Evolutionary conservation across 2,888 invertebrate species (phyloP).

Genomic region (Sinotaia quadrata): DNA sequence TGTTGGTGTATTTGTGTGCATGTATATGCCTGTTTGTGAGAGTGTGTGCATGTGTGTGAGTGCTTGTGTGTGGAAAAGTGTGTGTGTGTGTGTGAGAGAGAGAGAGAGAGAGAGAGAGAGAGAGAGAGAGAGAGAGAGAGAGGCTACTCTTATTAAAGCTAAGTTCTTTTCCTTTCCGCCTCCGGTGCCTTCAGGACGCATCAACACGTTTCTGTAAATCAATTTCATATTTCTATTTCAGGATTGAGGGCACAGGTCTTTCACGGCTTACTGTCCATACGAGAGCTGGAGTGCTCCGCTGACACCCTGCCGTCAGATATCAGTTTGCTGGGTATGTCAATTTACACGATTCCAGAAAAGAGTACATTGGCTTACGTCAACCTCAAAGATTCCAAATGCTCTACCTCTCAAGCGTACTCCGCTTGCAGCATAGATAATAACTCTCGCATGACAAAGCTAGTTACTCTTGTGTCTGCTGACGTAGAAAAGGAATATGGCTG

Average conservation of each 20-base stretch:
- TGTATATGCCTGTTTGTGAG: not conserved
- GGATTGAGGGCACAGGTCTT: not conserved
- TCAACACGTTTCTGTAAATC: no score
- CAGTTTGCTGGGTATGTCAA: not conserved
- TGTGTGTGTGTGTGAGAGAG: not conserved
- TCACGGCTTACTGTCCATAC: not conserved
- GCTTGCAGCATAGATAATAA: not conserved
- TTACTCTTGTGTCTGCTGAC: not conserved
- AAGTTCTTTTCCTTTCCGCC: no score
- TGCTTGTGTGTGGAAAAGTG: not conserved
- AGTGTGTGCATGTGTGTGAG: not conserved
- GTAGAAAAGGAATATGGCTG: not conserved
- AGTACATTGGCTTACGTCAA: slow-evolving; percentile 1
- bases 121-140: not conserved
- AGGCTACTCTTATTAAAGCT: no score
- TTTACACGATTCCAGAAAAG: not conserved
- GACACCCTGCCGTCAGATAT: not conserved
- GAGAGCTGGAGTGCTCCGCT: slow-evolving; percentile 1
- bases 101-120: not conserved
- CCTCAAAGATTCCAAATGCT: not conserved
- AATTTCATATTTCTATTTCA: not conserved
- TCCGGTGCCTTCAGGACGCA: no score
- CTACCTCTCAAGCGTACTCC: not conserved
- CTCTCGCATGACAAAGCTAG: not conserved
- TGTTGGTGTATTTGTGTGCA: not conserved